Conservation (phyloP, 2,888 invertebrate genomes). For the Tillus elongatus region DNA sequence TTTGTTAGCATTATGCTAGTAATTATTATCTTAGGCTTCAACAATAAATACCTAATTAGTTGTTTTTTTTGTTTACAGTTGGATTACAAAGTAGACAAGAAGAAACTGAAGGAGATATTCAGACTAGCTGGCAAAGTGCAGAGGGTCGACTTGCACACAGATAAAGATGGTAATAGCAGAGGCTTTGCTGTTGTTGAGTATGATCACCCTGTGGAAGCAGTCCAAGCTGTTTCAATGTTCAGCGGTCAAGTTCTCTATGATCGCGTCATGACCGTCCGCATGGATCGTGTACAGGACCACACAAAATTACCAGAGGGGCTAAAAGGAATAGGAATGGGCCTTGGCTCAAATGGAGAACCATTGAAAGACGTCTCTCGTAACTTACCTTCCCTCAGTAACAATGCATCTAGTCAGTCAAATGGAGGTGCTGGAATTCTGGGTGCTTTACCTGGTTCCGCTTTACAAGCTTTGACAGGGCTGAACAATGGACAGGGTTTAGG, state of each 20-base stretch:
- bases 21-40: too few relatives aligned
- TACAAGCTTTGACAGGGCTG: conserved; percentile 46
- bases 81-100: conserved; percentile 91
- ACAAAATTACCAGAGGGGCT: conserved; percentile 82
- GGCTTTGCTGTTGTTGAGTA: conserved; percentile 94
- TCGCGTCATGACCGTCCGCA: conserved; percentile 86
- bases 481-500: conserved; percentile 43
- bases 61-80: too few relatives aligned
- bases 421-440: conserved; percentile 48
- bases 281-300: conserved; percentile 76
- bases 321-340: conserved; percentile 85
- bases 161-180: conserved; percentile 93
- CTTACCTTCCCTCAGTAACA: conserved; percentile 38
- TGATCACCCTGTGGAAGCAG: conserved; percentile 97
- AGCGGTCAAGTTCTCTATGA: conserved; percentile 91
- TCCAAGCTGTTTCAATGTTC: conserved; percentile 96
- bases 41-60: too few relatives aligned
- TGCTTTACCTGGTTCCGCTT: conserved; percentile 47
- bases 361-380: conserved; percentile 76
- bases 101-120: conserved; percentile 92
- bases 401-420: background rate
- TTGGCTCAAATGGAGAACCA: conserved; percentile 88
- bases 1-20: too few relatives aligned
- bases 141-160: conserved; percentile 80
- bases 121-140: conserved; percentile 90